phyloP scores from a whole-genome alignment of 2,113 vertebrate genomes.

The Columba livia region DNA sequence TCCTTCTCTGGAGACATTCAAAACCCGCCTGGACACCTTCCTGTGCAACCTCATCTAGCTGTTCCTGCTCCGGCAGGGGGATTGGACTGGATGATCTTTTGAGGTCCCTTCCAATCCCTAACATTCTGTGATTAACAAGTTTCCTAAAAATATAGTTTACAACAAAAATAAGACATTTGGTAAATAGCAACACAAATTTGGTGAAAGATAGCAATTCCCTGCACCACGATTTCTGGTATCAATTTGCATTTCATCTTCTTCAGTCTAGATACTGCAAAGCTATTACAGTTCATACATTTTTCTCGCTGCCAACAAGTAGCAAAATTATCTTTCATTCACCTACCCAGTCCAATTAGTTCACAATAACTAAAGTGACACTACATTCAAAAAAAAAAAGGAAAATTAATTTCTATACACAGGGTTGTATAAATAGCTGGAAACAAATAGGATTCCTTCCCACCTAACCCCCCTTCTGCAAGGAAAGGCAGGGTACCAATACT shows the following conservation, averaged over 20 bases:
- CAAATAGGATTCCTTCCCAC: not conserved
- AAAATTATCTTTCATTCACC: not conserved
- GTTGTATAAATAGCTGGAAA: not conserved
- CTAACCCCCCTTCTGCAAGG: not conserved
- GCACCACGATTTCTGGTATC: not conserved
- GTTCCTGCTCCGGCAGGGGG: too few species aligned
- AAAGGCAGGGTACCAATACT: not conserved
- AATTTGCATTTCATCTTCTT: not conserved
- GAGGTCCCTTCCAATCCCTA: too few species aligned
- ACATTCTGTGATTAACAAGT: not conserved
- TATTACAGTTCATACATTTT: not conserved
- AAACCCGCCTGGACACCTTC: too few species aligned
- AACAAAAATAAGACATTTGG: not conserved
- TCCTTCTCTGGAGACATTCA: too few species aligned
- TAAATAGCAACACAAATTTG: not conserved
- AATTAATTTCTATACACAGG: not conserved
- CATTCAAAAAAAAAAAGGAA: not conserved
- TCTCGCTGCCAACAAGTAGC: not conserved
- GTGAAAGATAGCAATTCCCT: not conserved
- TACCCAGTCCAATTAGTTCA: not conserved
- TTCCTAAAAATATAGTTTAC: not conserved
- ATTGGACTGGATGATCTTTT: too few species aligned
- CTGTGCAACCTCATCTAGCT: too few species aligned
- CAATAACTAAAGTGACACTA: not conserved
- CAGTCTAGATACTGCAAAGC: not conserved